Evolutionary conservation across 53 echinoderm and acorn worm genomes (phyloP).

Genomic region (Mesocentrotus franciscanus): DNA sequence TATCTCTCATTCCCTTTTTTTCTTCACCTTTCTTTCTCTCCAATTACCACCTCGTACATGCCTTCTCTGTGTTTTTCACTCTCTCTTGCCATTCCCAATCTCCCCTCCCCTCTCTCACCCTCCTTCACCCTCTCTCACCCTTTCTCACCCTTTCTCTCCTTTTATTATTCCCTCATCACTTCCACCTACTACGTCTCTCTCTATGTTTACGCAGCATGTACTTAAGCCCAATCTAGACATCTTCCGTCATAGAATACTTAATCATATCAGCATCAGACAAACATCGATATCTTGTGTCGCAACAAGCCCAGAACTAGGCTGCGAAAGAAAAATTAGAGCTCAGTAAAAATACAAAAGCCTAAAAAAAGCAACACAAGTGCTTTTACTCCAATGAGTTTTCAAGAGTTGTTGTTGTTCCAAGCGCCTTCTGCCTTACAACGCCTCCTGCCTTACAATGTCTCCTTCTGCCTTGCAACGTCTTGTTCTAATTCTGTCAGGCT

Average conservation of each 20-base stretch:
- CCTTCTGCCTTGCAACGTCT: neutral
- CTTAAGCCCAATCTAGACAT: slow-evolving; percentile 27
- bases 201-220: slow-evolving; percentile 26
- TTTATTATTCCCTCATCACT: slow-evolving; percentile 6
- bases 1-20: too few species aligned
- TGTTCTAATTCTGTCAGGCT: slow-evolving; percentile 39
- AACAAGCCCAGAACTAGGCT: slow-evolving; percentile 2
- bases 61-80: neutral
- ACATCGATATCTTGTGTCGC: slow-evolving; percentile 26
- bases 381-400: slow-evolving; percentile 28
- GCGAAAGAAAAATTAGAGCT: neutral
- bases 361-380: neutral
- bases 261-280: slow-evolving; percentile 30
- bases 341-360: neutral
- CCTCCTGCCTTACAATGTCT: neutral
- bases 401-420: slow-evolving; percentile 20
- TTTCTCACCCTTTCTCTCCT: neutral
- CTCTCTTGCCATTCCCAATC: neutral
- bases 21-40: too few species aligned
- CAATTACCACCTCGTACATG: too few species aligned
- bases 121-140: neutral
- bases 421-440: slow-evolving; percentile 13
- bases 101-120: neutral
- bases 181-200: neutral
- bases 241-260: slow-evolving; percentile 19